phyloP scores from a whole-genome alignment of 2,797 vertebrate species.

The Betta splendens region DNA sequence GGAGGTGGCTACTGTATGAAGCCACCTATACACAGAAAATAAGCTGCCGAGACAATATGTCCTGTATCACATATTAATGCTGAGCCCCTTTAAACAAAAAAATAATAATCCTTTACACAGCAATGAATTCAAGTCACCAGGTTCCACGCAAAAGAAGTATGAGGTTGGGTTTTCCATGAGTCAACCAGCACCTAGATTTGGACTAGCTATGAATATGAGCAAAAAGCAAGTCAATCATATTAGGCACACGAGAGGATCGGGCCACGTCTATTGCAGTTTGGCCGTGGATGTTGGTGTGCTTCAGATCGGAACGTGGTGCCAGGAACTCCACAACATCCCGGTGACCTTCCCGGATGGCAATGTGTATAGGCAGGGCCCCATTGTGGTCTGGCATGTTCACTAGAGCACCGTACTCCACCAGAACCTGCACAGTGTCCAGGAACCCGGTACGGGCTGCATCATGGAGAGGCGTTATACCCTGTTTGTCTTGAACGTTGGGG shows the following conservation, averaged over 20 bases:
- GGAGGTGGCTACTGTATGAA: conserved; percentile 74
- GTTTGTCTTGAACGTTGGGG: conserved; percentile 87
- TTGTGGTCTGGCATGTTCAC: conserved; percentile 82
- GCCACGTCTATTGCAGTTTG: conserved; percentile 85
- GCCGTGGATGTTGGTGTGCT: conserved; percentile 81
- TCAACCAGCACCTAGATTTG: conserved; percentile 16
- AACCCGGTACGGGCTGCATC: conserved; percentile 91
- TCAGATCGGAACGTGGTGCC: conserved; percentile 82
- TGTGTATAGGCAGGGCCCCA: conserved; percentile 87
- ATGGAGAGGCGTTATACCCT: conserved; percentile 84
- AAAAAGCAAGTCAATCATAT: conserved; percentile 77
- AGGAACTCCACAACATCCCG: conserved; percentile 83
- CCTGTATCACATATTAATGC: conserved; percentile 68
- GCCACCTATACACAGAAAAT: conserved; percentile 71
- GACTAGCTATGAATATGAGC: conserved; percentile 68
- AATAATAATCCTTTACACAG: conserved; percentile 69
- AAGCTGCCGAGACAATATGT: conserved; percentile 77
- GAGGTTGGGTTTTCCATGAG: conserved; percentile 24
- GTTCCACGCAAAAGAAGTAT: conserved; percentile 55
- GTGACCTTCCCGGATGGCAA: conserved; percentile 85
- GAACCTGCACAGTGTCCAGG: conserved; percentile 85
- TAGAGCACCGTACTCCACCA: conserved; percentile 86
- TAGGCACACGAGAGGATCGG: conserved; percentile 61
- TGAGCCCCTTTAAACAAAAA: conserved; percentile 62
- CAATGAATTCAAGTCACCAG: conserved; percentile 81